These are phyloP conservation scores for Pasiphila rectangulata DNA, from an alignment of 2,888 invertebrate genomes.

Conservation along the genomic window DNA sequence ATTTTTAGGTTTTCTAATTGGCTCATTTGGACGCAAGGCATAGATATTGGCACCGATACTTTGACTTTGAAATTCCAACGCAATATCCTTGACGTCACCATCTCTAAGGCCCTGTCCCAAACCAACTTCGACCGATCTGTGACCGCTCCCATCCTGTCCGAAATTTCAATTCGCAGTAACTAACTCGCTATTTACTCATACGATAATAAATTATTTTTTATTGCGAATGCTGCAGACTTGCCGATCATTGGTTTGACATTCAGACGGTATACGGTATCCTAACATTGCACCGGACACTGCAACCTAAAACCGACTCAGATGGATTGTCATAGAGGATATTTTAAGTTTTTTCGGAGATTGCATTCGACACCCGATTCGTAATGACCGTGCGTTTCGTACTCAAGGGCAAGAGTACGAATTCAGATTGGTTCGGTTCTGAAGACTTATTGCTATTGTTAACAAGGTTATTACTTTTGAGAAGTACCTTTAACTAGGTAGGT, in stretches of 20 bases:
- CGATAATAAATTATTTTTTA: conserved; percentile 78
- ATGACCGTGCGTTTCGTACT: conserved; percentile 69
- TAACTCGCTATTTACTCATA: conserved; percentile 73
- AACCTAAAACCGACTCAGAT: conserved; percentile 41
- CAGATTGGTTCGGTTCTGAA: conserved; percentile 55
- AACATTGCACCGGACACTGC: conserved; percentile 60
- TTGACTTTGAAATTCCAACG: not conserved
- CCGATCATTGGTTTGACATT: conserved; percentile 81
- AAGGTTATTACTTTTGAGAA: too few relatives aligned
- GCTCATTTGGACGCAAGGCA: too few relatives aligned
- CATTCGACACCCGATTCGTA: conserved; percentile 57
- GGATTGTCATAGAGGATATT: conserved; percentile 32
- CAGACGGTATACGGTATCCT: conserved; percentile 77
- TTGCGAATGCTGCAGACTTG: conserved; percentile 54
- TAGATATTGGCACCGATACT: too few relatives aligned
- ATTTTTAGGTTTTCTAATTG: too few relatives aligned
- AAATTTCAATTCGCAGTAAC: conserved; percentile 51
- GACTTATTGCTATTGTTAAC: conserved; percentile 46
- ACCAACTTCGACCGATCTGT: conserved; percentile 11
- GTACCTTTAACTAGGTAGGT: too few relatives aligned
- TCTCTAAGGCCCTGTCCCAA: conserved; percentile 4
- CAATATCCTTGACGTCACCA: conserved; percentile 9
- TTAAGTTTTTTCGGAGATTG: conserved; percentile 44
- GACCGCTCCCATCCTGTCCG: conserved; percentile 22
- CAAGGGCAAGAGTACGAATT: conserved; percentile 75